These are phyloP conservation scores for Gymnopithys bicolor DNA, from an alignment of 2,797 vertebrate species.

Conservation along the genomic window DNA sequence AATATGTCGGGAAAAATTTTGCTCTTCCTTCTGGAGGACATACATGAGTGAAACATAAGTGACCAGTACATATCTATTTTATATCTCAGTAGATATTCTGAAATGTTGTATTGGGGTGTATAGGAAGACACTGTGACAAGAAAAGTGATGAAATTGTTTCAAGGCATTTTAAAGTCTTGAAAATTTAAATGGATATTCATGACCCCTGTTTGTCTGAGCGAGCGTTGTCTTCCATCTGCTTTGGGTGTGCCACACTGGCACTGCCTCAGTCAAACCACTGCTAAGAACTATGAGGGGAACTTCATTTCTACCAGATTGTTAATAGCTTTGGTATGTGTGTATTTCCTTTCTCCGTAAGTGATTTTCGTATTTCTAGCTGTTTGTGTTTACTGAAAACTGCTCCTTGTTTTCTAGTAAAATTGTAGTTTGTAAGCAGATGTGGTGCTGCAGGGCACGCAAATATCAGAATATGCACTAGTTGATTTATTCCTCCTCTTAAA, in stretches of 20 bases:
- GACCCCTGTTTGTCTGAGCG: neutral
- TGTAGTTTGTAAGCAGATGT: neutral
- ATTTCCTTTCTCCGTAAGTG: constrained; percentile 19
- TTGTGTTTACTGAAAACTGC: constrained; percentile 41
- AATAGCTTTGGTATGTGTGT: neutral
- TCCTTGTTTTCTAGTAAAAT: constrained; percentile 49
- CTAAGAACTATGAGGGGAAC: neutral
- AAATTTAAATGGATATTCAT: neutral
- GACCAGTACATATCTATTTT: neutral
- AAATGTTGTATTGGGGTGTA: neutral
- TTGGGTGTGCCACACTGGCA: neutral
- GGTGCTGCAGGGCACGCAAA: constrained; percentile 11
- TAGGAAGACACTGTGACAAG: neutral
- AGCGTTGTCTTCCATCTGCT: neutral
- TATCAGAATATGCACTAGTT: neutral
- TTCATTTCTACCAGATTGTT: constrained; percentile 6
- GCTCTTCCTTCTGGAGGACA: neutral
- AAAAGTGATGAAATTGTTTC: neutral
- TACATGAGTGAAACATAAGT: neutral
- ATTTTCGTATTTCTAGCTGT: constrained; percentile 38
- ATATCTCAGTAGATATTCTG: neutral
- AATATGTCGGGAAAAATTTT: neutral
- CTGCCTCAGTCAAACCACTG: neutral
- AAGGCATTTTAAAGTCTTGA: neutral
- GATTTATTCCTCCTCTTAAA: constrained; percentile 34